Base-by-base conservation (phyloP, 2,113 vertebrate species). In the Neogale vison region DNA sequence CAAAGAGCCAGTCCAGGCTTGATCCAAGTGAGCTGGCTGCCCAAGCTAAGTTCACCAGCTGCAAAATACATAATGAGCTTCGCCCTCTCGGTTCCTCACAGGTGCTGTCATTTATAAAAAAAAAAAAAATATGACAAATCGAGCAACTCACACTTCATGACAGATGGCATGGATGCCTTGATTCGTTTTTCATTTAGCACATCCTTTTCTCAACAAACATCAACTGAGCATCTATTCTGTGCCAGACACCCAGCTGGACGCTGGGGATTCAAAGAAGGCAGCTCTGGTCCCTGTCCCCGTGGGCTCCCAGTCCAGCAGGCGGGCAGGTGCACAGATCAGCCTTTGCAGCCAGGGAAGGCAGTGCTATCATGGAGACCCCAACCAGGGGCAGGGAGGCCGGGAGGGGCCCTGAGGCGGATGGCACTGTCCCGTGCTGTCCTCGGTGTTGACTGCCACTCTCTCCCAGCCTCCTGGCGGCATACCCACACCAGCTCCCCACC, bases 391-490 rank as follows among this genome's bases (percentile, higher is more conserved):
- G 29, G 47, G 42, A 47, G 84, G 34, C 52, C 34, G 6, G n/a
- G 39, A n/a, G 57, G 0, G 0, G 15, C n/a, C 39, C 55, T 0
- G 15, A 31, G 34, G 23, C 36, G 1, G 21, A 74, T 1, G 0
- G 57, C 7, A 5, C 29, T 2, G 18, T 8, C 47, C 21, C 1
- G 50, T 24, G 42, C 61, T 20, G 5, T 14, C 4, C 31, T 14
- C 59, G 39, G 8, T 1, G 31, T 23, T 39, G 15, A 0, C 23
- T 1, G 12, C 31, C 42, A 3, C 29, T 21, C 1, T 21, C 20
- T 59, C 12, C 3, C 14, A 26, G 65, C 84, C 15, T 61, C 50
- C 36, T 0, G 4, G 69, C 0, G 0, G 24, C 12, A 2, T 1
- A 13, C 17, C 14, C 3, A 4, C 63, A 9, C 45, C 57, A 17